Percentiles rank a stretch among this genome's conserved stretches.
phyloP scores from a whole-genome alignment of 1,140 invertebrate genomes.

The Phenacoccus solenopsis region DNA sequence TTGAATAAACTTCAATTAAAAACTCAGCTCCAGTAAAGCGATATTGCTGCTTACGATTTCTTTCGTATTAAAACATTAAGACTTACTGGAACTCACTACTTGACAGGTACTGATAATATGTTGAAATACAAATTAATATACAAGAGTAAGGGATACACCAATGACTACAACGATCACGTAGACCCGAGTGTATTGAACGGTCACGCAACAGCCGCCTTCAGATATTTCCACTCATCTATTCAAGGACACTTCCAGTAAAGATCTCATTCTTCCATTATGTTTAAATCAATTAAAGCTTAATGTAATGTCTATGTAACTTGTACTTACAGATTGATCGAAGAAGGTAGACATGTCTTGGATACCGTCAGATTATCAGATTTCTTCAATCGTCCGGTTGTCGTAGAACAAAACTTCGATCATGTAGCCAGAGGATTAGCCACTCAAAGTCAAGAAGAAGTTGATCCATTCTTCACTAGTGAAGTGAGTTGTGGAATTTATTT shows the following conservation, averaged over 20 bases:
- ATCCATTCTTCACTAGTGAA: slow-evolving; percentile 58
- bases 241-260: slow-evolving; percentile 62
- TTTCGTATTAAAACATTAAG: no score
- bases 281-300: no score
- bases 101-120: slow-evolving; percentile 49
- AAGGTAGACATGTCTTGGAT: slow-evolving; percentile 41
- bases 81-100: no score
- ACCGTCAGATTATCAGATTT: slow-evolving; percentile 58
- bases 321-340: slow-evolving; percentile 46
- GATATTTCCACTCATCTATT: slow-evolving; percentile 76
- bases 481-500: slow-evolving; percentile 31
- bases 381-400: slow-evolving; percentile 55
- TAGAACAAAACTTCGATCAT: slow-evolving; percentile 59
- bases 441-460: slow-evolving; percentile 53
- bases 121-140: slow-evolving; percentile 55
- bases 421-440: slow-evolving; percentile 55
- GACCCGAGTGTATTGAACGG: slow-evolving; percentile 70
- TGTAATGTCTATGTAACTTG: background rate
- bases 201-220: slow-evolving; percentile 72
- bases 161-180: slow-evolving; percentile 70
- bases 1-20: no score
- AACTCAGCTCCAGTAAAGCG: no score
- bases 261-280: background rate
- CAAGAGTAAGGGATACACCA: slow-evolving; percentile 49
- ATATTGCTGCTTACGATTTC: no score